Evolutionary conservation across 2,797 vertebrate species (phyloP), one percentile per base, ranked within the genome.

Genomic region (Fistularia tabacaria): DNA sequence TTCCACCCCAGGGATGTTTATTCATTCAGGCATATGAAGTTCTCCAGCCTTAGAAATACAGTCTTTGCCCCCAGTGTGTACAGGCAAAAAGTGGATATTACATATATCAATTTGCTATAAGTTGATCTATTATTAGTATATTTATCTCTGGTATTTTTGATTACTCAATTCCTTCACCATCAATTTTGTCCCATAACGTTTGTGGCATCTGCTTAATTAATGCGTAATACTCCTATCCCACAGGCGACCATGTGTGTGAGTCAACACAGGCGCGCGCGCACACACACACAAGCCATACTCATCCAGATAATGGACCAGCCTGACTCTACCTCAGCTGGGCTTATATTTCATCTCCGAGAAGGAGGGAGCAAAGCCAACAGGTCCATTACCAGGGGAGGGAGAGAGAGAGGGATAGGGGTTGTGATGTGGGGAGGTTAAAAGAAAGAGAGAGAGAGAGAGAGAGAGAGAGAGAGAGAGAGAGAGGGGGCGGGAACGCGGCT

Each of bases 291-390:
- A 47, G 52, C 55, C 61, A 38, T 59, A 66, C 57, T 87, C 79
- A 85, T 84, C 68, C 61, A 54, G 52, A 80, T 88, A 88, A 88
- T 85, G 85, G 85, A 65, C 42, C 74, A 65, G 79, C 38, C 59
- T 59, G 62, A 70, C 52, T 80, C 49, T 76, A 81, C 69, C 63
- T 68, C 72, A 64, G 64, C 71, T 64, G 61, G 57, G 73, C 74
- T 89, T 85, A 75, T 88, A 85, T 90, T 90, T 89, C 87, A 87
- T 62, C 69, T 38, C 59, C 47, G 65, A 66, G 77, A 54, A 74
- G 71, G 78, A 76, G 73, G 76, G 77, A 83, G 66, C 62, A 36
- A 40, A 70, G 89, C 88, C 89, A 90, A 87, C 77, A 76, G 81
- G 81, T 85, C 85, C 82, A 89, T 89, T 88, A 85, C 78, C 15